These are phyloP conservation scores for Pachymerium ferrugineum DNA, from an alignment of 2,888 invertebrate genomes.

Conservation along the genomic window DNA sequence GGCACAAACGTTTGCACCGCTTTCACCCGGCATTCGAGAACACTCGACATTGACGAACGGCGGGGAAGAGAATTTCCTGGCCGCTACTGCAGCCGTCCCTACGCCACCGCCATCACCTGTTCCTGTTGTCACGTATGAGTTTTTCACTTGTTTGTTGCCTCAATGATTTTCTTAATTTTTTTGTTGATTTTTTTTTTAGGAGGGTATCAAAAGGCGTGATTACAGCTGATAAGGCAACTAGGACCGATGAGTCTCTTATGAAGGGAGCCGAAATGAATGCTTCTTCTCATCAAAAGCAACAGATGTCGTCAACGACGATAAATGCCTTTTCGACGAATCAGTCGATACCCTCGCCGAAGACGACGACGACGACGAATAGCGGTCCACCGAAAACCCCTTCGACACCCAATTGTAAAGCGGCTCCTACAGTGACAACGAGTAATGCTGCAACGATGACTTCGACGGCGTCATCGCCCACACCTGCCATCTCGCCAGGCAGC, in stretches of 20 bases:
- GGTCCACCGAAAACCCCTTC: slow-evolving; percentile 32
- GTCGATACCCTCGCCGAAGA: slow-evolving; percentile 33
- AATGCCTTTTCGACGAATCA: slow-evolving; percentile 11
- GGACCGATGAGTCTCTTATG: slow-evolving; percentile 56
- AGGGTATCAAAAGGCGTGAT: slow-evolving; percentile 36
- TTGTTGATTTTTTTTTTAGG: slow-evolving; percentile 3
- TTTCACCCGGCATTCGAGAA: slow-evolving; percentile 40
- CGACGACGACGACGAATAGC: neutral
- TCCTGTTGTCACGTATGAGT: slow-evolving; percentile 43
- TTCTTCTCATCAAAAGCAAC: slow-evolving; percentile 7
- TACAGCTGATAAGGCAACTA: slow-evolving; percentile 64
- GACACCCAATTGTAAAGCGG: neutral
- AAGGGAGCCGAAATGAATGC: slow-evolving; percentile 39
- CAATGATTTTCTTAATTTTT: neutral
- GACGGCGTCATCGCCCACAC: neutral
- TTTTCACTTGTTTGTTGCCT: neutral
- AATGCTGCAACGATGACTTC: neutral
- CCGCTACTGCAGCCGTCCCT: slow-evolving; percentile 48
- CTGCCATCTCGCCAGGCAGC: neutral
- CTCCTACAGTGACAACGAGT: neutral
- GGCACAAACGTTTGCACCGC: slow-evolving; percentile 41
- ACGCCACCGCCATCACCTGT: slow-evolving; percentile 60
- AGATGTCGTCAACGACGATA: neutral
- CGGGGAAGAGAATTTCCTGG: neutral
- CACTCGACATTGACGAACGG: slow-evolving; percentile 23